Percentiles rank a stretch among this genome's conserved stretches.
Conservation (phyloP, 2,113 vertebrate genomes). For the Scomber japonicus region DNA sequence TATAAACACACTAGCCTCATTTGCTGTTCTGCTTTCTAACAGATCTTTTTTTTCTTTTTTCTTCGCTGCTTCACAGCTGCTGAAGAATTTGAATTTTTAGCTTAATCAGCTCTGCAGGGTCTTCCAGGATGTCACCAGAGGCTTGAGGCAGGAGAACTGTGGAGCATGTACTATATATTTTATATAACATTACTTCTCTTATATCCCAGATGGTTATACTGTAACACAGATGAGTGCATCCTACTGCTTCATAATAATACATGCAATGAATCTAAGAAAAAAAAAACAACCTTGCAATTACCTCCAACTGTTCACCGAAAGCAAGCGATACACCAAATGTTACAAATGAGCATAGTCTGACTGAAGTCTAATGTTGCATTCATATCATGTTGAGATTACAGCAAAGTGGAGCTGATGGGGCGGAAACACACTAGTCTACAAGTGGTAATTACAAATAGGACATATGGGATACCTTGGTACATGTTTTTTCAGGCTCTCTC, state of each 20-base stretch:
- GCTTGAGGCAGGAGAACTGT: background rate
- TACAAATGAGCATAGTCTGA: background rate
- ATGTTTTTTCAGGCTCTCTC: background rate
- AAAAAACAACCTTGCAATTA: background rate
- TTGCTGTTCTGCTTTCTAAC: conserved; percentile 16
- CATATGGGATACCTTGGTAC: background rate
- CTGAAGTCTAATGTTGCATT: background rate
- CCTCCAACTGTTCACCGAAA: background rate
- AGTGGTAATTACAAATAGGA: conserved; percentile 3
- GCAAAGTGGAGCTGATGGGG: background rate
- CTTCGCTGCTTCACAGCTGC: conserved; percentile 11
- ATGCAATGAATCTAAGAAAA: background rate
- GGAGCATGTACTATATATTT: background rate
- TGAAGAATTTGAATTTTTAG: conserved; percentile 3
- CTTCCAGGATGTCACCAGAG: conserved; percentile 4
- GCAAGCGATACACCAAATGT: background rate
- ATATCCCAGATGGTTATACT: background rate
- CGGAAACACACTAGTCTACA: fast-evolving
- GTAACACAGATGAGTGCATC: conserved; percentile 15
- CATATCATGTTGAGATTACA: conserved; percentile 1
- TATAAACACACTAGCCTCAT: conserved; percentile 50
- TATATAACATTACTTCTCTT: background rate
- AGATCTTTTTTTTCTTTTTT: background rate
- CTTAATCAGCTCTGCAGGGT: conserved; percentile 14
- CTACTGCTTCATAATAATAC: background rate